Conservation (phyloP, 2,113 vertebrate genomes). For the Chinchilla lanigera region DNA sequence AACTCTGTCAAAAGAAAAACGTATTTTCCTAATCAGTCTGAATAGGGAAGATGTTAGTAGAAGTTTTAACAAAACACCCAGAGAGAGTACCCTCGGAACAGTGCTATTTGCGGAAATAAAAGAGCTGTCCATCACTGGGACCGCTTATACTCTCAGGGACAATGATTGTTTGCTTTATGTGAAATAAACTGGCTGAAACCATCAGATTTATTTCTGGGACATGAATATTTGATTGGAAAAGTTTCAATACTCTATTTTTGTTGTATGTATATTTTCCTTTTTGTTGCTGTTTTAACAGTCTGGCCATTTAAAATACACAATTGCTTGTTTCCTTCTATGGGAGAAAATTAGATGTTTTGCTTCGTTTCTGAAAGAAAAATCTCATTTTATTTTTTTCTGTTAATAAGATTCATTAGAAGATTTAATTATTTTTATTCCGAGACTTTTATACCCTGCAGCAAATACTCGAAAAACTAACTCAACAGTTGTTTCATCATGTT, state of each 20-base stretch:
- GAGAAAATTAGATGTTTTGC: neutral
- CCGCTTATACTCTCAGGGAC: neutral
- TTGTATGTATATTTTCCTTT: neutral
- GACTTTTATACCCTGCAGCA: neutral
- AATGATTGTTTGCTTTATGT: neutral
- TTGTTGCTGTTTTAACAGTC: neutral
- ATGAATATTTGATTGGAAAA: neutral
- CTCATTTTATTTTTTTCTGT: constrained; percentile 18
- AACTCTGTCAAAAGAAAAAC: constrained; percentile 26
- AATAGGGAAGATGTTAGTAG: constrained; percentile 44
- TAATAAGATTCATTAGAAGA: neutral
- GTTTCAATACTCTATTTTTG: constrained; percentile 4
- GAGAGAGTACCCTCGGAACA: neutral
- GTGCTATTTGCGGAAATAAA: neutral
- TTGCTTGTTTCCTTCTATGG: neutral
- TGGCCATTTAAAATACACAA: neutral
- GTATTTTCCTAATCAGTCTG: constrained; percentile 57
- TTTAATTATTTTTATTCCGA: constrained; percentile 37
- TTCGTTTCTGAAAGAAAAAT: constrained; percentile 12
- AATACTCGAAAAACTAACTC: neutral
- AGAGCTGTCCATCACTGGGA: neutral
- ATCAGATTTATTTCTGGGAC: constrained; percentile 10
- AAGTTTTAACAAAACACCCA: constrained; percentile 11
- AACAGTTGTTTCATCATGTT: neutral
- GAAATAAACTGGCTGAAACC: constrained; percentile 30